A percentile compares a stretch with the other conserved stretches of the same genome.
phyloP scores from a whole-genome alignment of 2,888 invertebrate species.

The Cremastobaeus sp. region DNA sequence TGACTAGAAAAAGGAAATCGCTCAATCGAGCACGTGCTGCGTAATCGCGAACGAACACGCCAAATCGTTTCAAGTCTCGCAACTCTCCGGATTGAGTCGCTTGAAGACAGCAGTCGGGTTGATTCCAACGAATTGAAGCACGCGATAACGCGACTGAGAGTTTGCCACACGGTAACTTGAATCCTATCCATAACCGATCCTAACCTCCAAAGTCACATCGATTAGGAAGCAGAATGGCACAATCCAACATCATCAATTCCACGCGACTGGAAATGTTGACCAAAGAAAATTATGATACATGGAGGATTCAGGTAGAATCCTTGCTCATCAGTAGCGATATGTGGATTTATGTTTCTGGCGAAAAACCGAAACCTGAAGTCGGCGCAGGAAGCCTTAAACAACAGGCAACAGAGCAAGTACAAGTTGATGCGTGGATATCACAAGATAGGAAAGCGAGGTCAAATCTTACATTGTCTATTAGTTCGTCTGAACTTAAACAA shows the following conservation, averaged over 20 bases:
- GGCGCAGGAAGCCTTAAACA: neutral
- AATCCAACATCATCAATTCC: neutral
- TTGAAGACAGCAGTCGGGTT: no score
- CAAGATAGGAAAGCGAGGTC: conserved; percentile 35
- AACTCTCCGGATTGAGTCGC: neutral
- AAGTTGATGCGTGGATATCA: neutral
- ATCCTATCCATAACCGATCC: neutral
- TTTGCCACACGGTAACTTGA: no score
- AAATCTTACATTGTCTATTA: conserved; percentile 31
- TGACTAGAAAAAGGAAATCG: no score
- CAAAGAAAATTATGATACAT: conserved; percentile 23
- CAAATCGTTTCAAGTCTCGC: neutral
- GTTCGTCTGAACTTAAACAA: conserved; percentile 31
- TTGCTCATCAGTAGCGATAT: neutral
- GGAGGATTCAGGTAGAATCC: conserved; percentile 16
- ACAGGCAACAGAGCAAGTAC: neutral
- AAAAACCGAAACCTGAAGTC: neutral
- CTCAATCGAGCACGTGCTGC: neutral
- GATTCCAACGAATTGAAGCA: no score
- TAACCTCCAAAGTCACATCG: no score
- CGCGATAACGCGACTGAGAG: no score
- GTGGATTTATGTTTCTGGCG: conserved; percentile 26
- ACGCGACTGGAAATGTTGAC: neutral
- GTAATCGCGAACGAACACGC: neutral
- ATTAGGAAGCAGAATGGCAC: no score